Conservation (phyloP, 1,140 invertebrate species). For the Philaenus spumarius region DNA sequence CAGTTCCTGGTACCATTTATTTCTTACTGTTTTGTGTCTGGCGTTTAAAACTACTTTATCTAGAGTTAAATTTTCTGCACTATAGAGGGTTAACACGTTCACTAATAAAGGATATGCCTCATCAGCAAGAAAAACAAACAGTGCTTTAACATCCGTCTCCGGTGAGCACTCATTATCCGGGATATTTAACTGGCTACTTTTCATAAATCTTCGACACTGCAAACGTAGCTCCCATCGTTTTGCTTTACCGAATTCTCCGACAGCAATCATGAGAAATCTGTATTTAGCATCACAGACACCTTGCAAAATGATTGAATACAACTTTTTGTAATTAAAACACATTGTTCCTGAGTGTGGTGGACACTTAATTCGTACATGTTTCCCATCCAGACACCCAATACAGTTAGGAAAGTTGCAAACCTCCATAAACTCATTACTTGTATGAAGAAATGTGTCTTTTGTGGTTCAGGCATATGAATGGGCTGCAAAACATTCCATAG, state of each 20-base stretch:
- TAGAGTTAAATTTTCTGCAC: not conserved
- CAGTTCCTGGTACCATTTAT: too few species aligned
- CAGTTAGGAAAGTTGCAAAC: conserved; percentile 31
- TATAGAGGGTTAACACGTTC: not conserved
- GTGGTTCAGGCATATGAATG: not conserved
- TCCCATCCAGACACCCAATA: conserved; percentile 38
- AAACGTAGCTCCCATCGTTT: conserved; percentile 17
- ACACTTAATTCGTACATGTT: conserved; percentile 36
- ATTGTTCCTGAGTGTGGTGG: conserved; percentile 35
- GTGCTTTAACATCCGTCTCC: not conserved
- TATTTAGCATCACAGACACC: conserved; percentile 43
- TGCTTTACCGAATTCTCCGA: conserved; percentile 38
- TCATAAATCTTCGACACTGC: not conserved
- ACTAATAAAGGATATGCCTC: conserved; percentile 1
- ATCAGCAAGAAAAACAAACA: conserved; percentile 4
- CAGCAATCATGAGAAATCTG: conserved; percentile 40
- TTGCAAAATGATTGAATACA: conserved; percentile 42
- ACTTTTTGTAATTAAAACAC: conserved; percentile 42
- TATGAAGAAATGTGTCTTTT: conserved; percentile 10
- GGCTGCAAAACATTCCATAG: conserved; percentile 7
- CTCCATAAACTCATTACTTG: conserved; percentile 7
- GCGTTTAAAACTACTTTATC: conserved; percentile 1
- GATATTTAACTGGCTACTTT: not conserved
- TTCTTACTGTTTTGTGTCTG: conserved; percentile 1
- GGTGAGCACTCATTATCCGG: conserved; percentile 5